Evolutionary conservation across 2,113 vertebrate genomes (phyloP), one percentile per base, ranked within the genome.

Genomic region (Triplophysa tibetana): DNA sequence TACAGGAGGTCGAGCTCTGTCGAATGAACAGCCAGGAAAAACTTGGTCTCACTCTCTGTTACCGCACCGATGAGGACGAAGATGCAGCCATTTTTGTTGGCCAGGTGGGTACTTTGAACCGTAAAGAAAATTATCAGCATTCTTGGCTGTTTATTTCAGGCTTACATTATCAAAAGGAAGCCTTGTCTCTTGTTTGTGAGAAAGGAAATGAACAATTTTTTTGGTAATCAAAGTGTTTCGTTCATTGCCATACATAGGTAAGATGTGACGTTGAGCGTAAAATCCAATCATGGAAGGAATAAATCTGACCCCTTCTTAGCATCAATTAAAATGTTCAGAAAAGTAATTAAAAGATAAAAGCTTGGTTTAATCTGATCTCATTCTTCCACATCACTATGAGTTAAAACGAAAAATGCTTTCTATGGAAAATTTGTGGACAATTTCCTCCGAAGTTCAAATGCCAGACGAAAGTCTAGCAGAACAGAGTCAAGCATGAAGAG

Each of bases 41-140:
- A 86, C 91, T 99, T 65, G 97, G 97, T 8, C 88, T 99, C 88
- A 99, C 97, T 16, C 93, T 99, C 78, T 99, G 97, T 85, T 99
- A 98, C 91, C 91, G 96, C 79, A 99, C 97, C 0, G 96, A 98
- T 75, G 96, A 98, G 5, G 97, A 98, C 79, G 96, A 99, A 79
- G 96, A 99, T 88, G 93, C 70, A 0, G 94, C 94, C 69, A 99
- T 99, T 87, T 99, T 98, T 82, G 94, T 99, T 86, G 96, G 96
- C 0, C 94, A 97, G 94, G 97, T 99, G 87, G 87, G 87, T 58
- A 73, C 26, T 61, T 23, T 45, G 1, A 45, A 45, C 43, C 12
- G 43, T 45, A 45, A 45, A 10, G 43, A 45, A n/a, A 45, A 45
- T 45, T 12, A 45, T 45, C 10, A 45, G 2, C 43, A 3, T 11